Base-by-base conservation (phyloP, 2,888 invertebrate genomes). In the Apamea monoglypha region DNA sequence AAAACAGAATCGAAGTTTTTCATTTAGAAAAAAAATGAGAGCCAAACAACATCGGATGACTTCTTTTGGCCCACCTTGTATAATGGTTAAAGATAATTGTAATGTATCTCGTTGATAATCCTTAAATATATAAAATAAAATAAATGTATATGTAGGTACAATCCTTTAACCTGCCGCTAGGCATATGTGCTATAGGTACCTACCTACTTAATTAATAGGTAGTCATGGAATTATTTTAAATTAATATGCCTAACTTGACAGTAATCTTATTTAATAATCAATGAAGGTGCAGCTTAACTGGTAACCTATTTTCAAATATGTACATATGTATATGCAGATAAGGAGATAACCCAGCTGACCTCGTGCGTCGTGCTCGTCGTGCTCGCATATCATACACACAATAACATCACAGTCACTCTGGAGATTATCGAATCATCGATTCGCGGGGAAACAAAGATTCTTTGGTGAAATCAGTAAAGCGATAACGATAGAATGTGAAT, bases 391-490 rank as follows among this genome's bases (percentile, higher is more conserved):
- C 76, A n/a, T 36, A 44, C 53, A 67, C 21, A 74, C 66, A 74
- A n/a, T 16, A 50, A 53, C 47, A 8, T 56, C 25, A 69, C 70
- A 82, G 86, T 66, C 25, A 18, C 47, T 68, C n/a, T 67, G n/a
- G 4, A 12, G 53, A 53, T 78, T 84, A 74, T 83, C 78, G 2
- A 14, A 63, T 40, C 64, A 36, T 44, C 78, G 40, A 82, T 74
- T 82, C 78, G 16, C 68, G n/a, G 29, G 40, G 76, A 72, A 66
- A 86, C 84, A 84, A 84, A 47, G 78, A 78, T 56, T 61, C 84
- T 78, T 72, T 83, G 36, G 53, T 66, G 63, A 83, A 75, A 69
- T 86, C 64, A 74, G 47, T 82, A 68, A 64, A 63, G 16, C 53
- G 78, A 84, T 84, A 86, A 64, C 50, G 36, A 64, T 61, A 66